Base-by-base conservation (phyloP, 2,113 vertebrate species). In the Apeltes quadracus region DNA sequence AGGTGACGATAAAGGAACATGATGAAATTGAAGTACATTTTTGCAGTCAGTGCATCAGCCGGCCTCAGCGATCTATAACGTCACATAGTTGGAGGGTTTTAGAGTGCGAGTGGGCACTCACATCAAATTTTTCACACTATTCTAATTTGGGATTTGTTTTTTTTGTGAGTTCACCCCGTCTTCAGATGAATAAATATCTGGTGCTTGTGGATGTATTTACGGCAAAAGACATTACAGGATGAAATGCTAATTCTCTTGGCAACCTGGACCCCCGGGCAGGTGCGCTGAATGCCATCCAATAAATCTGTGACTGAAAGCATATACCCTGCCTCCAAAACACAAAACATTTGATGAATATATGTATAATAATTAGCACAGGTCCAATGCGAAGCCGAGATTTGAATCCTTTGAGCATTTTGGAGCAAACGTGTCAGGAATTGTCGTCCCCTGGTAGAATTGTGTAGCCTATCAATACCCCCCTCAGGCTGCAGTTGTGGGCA, bases 271-370 rank as follows among this genome's bases (percentile, higher is more conserved):
- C 72, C 22, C n/a, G 36, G 66, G 78, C 73, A 46, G 44, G 48
- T 53, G 38, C 1, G 7, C 61, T 59, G 57, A 59, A 25, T 4
- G 3, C 20, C 69, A 71, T 82, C 81, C 57, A 83, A 44, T 77
- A 83, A 61, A 58, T 72, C n/a, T 51, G 58, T 68, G 61, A 56
- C 64, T 61, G 53, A 77, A 53, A 41, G 50, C 67, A 63, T 50
- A 79, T 70, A 82, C 46, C 32, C 64, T 54, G 46, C 43, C 48
- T 61, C 41, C 32, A 48, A 84, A 72, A 82, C 51, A 82, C 13
- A 68, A 69, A 66, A 62, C 27, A n/a, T 27, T 75, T 79, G 71
- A 82, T 86, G 75, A 87, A 88, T 83, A 87, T 72, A 90, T 84
- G 75, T 79, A 73, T 87, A 70, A 63, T 69, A 44, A 78, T 76